Conservation (phyloP, 2,888 invertebrate genomes). For the Nomada hirtipes region DNA sequence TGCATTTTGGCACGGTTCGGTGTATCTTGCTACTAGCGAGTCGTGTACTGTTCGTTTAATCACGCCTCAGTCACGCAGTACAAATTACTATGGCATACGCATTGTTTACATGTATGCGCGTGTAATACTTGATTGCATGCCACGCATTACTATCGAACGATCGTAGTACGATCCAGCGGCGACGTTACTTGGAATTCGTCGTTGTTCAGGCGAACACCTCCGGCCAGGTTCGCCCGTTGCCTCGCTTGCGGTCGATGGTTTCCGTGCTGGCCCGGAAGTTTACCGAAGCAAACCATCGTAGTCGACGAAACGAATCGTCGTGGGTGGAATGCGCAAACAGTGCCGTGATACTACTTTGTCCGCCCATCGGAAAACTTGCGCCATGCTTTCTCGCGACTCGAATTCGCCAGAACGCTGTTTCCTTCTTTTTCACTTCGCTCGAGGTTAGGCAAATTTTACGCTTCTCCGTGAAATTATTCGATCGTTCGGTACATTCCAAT, state of each 20-base stretch:
- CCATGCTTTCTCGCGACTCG: not conserved
- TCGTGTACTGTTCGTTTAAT: conserved; percentile 40
- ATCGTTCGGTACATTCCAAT: not conserved
- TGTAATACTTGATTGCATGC: conserved; percentile 52
- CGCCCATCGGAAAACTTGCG: not conserved
- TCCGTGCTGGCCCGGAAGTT: not conserved
- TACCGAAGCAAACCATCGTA: not conserved
- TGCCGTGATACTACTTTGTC: not conserved
- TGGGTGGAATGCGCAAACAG: not conserved
- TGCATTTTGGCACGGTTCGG: conserved; percentile 64
- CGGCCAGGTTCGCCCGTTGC: not conserved
- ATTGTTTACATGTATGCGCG: conserved; percentile 13
- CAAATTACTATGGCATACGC: conserved; percentile 24
- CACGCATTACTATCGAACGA: conserved; percentile 35
- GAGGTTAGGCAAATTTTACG: not conserved
- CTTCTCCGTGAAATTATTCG: not conserved
- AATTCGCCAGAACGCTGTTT: not conserved
- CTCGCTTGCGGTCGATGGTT: conserved; percentile 6
- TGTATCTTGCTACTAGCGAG: conserved; percentile 46
- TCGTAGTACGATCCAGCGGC: conserved; percentile 3
- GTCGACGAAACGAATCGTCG: not conserved
- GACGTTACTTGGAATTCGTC: conserved; percentile 37
- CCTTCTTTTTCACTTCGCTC: not conserved
- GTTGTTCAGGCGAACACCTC: conserved; percentile 19
- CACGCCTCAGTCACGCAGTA: conserved; percentile 34